A percentile compares a stretch with the other conserved stretches of the same genome.
phyloP scores from a whole-genome alignment of 2,888 invertebrate species.

The Sepioteuthis lessoniana region DNA sequence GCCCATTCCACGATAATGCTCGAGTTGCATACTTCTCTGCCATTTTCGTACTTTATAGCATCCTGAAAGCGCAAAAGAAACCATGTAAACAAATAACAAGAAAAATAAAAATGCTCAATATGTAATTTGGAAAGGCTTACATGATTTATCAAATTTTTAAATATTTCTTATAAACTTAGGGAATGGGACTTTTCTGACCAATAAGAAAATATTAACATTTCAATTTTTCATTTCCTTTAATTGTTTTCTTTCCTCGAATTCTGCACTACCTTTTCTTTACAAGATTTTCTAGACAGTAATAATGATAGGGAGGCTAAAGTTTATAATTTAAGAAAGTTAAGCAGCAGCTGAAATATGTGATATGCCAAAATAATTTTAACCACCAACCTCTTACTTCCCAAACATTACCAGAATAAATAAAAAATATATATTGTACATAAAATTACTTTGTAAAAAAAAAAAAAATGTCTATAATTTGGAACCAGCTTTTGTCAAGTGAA shows the following conservation, averaged over 20 bases:
- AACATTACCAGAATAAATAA: too few relatives aligned
- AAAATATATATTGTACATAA: too few relatives aligned
- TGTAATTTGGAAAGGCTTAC: neutral
- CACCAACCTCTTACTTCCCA: neutral
- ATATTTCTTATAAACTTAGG: neutral
- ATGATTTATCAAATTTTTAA: neutral
- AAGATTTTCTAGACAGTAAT: neutral
- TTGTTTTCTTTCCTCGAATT: neutral
- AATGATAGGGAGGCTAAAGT: slow-evolving; percentile 5
- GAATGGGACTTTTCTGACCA: slow-evolving; percentile 39
- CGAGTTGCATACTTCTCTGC: slow-evolving; percentile 74
- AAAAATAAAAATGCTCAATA: neutral
- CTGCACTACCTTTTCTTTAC: neutral
- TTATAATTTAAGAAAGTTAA: neutral
- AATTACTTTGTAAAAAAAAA: too few relatives aligned
- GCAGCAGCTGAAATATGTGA: neutral
- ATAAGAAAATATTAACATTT: neutral
- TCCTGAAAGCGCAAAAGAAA: slow-evolving; percentile 67
- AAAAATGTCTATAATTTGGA: too few relatives aligned
- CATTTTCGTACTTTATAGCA: slow-evolving; percentile 76
- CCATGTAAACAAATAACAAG: neutral
- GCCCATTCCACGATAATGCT: slow-evolving; percentile 76
- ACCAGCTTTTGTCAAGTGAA: too few relatives aligned
- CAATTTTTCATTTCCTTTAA: neutral
- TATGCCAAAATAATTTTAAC: neutral